Percentiles rank a stretch among this genome's conserved stretches.
Conservation (phyloP, 2,888 invertebrate species). For the Epiblema foenella region DNA sequence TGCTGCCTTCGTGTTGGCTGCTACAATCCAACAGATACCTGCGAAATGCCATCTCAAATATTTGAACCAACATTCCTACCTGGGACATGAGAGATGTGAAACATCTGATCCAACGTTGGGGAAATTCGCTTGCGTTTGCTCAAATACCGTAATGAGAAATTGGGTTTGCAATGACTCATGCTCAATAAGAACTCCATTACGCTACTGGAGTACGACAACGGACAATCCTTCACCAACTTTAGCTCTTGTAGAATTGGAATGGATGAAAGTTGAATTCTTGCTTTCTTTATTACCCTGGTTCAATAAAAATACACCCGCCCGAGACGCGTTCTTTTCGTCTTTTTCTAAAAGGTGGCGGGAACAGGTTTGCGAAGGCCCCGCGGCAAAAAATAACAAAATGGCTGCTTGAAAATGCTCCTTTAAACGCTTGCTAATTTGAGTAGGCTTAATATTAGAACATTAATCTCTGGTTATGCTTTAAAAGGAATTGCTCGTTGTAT, state of each 20-base stretch:
- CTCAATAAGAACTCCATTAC: slow-evolving; percentile 28
- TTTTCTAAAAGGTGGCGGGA: slow-evolving; percentile 40
- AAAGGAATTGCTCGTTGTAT: slow-evolving; percentile 40
- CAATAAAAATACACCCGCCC: slow-evolving; percentile 41
- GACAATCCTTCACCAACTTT: neutral
- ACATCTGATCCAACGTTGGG: slow-evolving; percentile 34
- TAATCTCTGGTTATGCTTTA: slow-evolving; percentile 48
- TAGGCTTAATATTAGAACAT: slow-evolving; percentile 54
- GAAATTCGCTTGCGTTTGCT: slow-evolving; percentile 39
- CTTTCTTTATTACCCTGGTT: slow-evolving; percentile 24
- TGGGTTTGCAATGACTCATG: slow-evolving; percentile 47
- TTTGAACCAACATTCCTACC: slow-evolving; percentile 33
- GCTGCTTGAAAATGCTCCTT: slow-evolving; percentile 48
- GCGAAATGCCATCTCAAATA: slow-evolving; percentile 15
- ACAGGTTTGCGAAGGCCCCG: slow-evolving; percentile 41
- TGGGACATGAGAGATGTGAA: neutral
- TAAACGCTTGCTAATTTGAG: slow-evolving; percentile 55
- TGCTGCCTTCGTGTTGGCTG: slow-evolving; percentile 45
- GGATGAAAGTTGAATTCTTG: slow-evolving; percentile 10
- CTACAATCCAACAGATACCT: slow-evolving; percentile 35
- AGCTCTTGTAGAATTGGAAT: slow-evolving; percentile 12
- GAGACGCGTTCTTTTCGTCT: slow-evolving; percentile 44
- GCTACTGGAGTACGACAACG: neutral
- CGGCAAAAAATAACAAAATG: slow-evolving; percentile 49
- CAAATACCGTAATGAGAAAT: slow-evolving; percentile 55